A percentile compares a stretch with the other conserved stretches of the same genome.
These are phyloP conservation scores for Antheraea yamamai DNA, from an alignment of 2,888 invertebrate genomes.

Conservation along the genomic window DNA sequence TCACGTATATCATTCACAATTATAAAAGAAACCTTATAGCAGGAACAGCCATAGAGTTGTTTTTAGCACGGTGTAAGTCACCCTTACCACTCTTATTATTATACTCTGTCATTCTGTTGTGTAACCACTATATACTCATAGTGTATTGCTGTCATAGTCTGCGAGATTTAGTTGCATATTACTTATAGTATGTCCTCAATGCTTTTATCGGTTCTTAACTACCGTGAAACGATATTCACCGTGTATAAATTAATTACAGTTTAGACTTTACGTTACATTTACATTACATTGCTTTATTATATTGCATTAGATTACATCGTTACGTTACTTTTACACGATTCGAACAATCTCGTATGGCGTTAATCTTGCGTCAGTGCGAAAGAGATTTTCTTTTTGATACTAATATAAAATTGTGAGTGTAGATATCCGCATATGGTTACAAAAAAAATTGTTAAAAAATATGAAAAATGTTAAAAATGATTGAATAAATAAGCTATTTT, in stretches of 20 bases:
- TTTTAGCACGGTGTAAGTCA: not conserved
- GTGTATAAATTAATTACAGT: not conserved
- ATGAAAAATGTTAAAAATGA: slow-evolving; percentile 5
- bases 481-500: not conserved
- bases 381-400: not conserved
- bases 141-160: not conserved
- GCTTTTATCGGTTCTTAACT: not conserved
- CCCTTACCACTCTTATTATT: not conserved
- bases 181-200: no score
- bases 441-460: slow-evolving; percentile 15
- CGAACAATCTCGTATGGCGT: not conserved
- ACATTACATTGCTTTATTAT: no score
- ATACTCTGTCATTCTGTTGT: not conserved
- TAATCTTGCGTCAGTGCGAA: slow-evolving; percentile 17
- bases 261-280: no score
- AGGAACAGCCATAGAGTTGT: not conserved
- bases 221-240: not conserved
- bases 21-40: not conserved
- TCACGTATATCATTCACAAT: not conserved
- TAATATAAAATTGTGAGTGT: slow-evolving; percentile 12
- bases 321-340: not conserved
- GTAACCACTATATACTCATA: not conserved
- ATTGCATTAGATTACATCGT: no score
- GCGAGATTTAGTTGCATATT: no score
- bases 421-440: slow-evolving; percentile 17